Percentiles rank a stretch among this genome's conserved stretches.
Evolutionary conservation across 1,140 invertebrate genomes (phyloP).

Genomic region (Colletes latitarsis): DNA sequence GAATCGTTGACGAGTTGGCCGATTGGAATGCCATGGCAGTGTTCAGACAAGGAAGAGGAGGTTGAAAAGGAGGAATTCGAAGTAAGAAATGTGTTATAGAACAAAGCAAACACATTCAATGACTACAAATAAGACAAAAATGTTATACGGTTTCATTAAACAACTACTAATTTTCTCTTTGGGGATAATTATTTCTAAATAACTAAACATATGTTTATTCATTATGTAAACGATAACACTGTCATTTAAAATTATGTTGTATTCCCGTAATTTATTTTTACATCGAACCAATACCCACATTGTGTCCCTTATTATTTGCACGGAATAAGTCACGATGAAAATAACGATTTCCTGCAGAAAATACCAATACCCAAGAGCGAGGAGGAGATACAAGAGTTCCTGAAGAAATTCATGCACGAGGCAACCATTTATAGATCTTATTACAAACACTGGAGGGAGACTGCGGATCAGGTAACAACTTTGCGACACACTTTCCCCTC

Average conservation of each 20-base stretch:
- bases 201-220: too few relatives aligned
- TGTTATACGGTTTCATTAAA: too few relatives aligned
- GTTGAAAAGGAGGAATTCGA: constrained; percentile 21
- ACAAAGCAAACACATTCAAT: too few relatives aligned
- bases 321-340: too few relatives aligned
- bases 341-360: constrained; percentile 9
- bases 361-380: constrained; percentile 43
- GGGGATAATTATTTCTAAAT: too few relatives aligned
- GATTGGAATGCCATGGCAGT: constrained; percentile 49
- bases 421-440: constrained; percentile 63
- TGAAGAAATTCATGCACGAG: constrained; percentile 48
- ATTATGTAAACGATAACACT: too few relatives aligned
- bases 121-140: too few relatives aligned
- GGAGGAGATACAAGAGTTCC: constrained; percentile 47
- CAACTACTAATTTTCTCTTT: too few relatives aligned
- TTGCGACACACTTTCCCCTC: not conserved
- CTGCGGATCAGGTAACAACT: constrained; percentile 55
- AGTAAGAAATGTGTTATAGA: constrained; percentile 10
- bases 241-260: too few relatives aligned
- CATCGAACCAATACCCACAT: too few relatives aligned
- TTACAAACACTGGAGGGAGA: constrained; percentile 65
- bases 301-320: too few relatives aligned
- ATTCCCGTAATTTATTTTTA: too few relatives aligned
- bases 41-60: not conserved
- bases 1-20: constrained; percentile 25